Evolutionary conservation across 2,797 vertebrate species (phyloP), one percentile per base, ranked within the genome.

Genomic region (Australoheros facetus): DNA sequence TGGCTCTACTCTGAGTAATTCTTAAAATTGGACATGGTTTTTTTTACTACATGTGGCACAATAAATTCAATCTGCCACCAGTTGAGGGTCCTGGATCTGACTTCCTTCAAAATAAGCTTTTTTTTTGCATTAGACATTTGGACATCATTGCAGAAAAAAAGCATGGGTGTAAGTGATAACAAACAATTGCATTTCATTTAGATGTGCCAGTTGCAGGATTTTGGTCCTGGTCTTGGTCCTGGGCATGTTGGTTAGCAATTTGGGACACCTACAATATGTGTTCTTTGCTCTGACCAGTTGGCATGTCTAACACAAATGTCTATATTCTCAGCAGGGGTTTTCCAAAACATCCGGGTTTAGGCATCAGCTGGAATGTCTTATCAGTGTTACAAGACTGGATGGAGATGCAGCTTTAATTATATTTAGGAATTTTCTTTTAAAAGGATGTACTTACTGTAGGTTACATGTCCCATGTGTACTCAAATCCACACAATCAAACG

Each of bases 401-500:
- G 1, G 21, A 66, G 21, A 28, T 13, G 16, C 16, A 54, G 19
- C 30, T 66, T 48, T 48, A 66, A 66, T 42, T 64, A 64, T 45
- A 64, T 64, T 45, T 66, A 48, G 17, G 8, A 66, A 66, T 64
- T 45, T 64, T 66, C 8, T 66, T 23, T 28, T 66, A 8, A 17
- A 66, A 1, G 5, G 16, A 66, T 48, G 19, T 10, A 48, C 16
- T 66, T 66, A 26, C 39, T 64, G 45, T 64, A 23, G 39, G 62
- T 66, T 66, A 66, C 16, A 14, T 23, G 8, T 21, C 42, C 66
- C 17, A 21, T 30, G 34, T 9, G 13, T 30, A 8, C 51, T 14
- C 71, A 48, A 26, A 66, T 66, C 23, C 23, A 51, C 10, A 17
- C 28, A 26, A 71, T 81, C 55, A 51, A 79, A 72, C 84, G 73